phyloP scores from a whole-genome alignment of 2,113 vertebrate species.

The Eptesicus fuscus region DNA sequence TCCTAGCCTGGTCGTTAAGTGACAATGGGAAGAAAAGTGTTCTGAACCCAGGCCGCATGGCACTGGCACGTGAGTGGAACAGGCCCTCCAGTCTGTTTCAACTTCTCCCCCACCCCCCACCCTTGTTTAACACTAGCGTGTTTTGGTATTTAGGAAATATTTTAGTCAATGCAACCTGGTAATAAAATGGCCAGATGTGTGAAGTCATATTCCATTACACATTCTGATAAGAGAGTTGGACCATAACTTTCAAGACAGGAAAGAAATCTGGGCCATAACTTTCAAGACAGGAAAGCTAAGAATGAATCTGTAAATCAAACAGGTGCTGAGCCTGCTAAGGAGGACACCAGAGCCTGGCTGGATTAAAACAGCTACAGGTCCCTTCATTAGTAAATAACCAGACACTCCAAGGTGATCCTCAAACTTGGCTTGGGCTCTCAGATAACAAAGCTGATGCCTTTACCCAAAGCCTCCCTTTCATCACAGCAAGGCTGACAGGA shows the following conservation, averaged over 20 bases:
- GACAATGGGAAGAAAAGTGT: neutral
- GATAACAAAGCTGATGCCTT: neutral
- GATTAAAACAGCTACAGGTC: neutral
- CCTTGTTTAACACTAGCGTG: neutral
- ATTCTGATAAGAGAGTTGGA: neutral
- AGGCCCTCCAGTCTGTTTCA: neutral
- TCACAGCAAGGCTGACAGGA: neutral
- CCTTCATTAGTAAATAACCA: neutral
- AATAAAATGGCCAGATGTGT: neutral
- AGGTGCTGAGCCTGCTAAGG: neutral
- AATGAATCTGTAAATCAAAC: neutral
- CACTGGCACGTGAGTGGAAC: neutral
- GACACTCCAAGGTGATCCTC: neutral
- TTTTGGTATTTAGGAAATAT: neutral
- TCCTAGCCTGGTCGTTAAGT: neutral
- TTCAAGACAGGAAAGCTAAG: neutral
- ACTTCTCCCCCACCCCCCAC: rapidly evolving
- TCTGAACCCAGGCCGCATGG: neutral
- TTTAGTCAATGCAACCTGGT: neutral
- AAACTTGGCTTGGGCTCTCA: neutral
- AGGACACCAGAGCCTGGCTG: neutral
- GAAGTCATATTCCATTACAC: neutral
- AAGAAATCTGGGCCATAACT: neutral
- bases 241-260: neutral
- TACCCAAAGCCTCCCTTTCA: neutral